phyloP scores from a whole-genome alignment of 2,113 vertebrate genomes.

The Sigmodon hispidus region DNA sequence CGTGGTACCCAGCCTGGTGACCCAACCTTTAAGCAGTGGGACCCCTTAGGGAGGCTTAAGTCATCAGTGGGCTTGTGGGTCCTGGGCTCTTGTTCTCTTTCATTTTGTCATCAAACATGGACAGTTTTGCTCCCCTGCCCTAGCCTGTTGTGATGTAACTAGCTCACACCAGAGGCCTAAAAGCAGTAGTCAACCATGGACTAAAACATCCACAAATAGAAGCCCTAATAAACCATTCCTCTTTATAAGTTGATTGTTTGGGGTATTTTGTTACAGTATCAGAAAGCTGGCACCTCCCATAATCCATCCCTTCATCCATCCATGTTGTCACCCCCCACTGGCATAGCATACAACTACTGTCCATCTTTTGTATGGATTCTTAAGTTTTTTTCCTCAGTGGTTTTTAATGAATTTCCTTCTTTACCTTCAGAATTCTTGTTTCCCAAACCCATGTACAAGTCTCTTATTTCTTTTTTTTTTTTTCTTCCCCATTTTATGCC shows the following conservation, averaged over 20 bases:
- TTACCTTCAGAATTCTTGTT: background rate
- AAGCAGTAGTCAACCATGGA: background rate
- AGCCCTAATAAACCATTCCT: background rate
- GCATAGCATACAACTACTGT: background rate
- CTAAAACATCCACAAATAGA: background rate
- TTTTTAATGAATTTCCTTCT: background rate
- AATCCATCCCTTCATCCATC: no score
- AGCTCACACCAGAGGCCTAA: background rate
- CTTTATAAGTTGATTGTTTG: background rate
- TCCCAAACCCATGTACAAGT: background rate
- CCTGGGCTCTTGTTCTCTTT: background rate
- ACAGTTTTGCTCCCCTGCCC: background rate
- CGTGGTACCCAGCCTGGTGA: background rate
- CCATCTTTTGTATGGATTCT: background rate
- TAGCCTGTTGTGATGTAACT: background rate
- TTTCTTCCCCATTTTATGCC: background rate
- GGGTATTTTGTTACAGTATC: background rate
- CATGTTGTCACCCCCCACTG: no score
- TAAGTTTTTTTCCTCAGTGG: background rate
- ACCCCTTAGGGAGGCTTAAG: background rate
- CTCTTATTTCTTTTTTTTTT: conserved; percentile 22
- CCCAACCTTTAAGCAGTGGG: background rate
- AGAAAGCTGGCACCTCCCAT: background rate
- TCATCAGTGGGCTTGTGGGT: background rate
- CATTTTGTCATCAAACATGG: background rate